phyloP scores from a whole-genome alignment of 2,113 vertebrate genomes.

The Gymnorhina tibicen region DNA sequence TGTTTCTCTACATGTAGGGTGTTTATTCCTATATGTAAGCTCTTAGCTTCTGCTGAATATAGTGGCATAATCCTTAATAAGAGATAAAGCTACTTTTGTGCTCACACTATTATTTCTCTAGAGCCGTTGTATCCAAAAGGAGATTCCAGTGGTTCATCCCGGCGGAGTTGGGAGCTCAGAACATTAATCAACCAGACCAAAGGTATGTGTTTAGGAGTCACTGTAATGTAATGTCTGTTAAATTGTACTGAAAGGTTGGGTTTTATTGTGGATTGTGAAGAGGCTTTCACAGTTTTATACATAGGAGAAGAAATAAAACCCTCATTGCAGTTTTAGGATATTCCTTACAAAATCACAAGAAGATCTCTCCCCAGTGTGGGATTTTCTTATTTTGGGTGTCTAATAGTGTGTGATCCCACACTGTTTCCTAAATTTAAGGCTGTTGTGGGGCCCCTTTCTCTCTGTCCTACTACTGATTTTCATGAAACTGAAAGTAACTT shows the following conservation, averaged over 20 bases:
- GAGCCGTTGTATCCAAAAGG: conserved; percentile 91
- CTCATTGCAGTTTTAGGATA: background rate
- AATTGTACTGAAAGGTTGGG: background rate
- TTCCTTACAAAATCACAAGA: background rate
- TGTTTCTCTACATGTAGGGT: background rate
- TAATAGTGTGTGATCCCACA: background rate
- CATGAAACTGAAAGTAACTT: background rate
- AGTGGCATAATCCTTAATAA: background rate
- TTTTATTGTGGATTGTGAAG: background rate
- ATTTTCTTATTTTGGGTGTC: background rate
- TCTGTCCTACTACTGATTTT: background rate
- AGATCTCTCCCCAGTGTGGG: background rate
- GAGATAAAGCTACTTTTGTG: background rate
- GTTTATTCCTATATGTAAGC: background rate
- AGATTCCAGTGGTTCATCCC: conserved; percentile 76
- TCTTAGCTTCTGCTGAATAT: background rate
- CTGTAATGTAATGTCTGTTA: background rate
- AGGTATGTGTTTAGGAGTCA: conserved; percentile 70
- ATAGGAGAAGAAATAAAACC: background rate
- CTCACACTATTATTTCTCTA: conserved; percentile 53
- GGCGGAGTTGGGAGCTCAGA: conserved; percentile 94
- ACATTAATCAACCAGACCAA: conserved; percentile 92
- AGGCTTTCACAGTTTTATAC: background rate
- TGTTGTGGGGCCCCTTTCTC: background rate
- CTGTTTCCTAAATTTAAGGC: background rate